Evolutionary conservation across 2,888 invertebrate genomes (phyloP).

Genomic region (Eristalinus sepulchralis): DNA sequence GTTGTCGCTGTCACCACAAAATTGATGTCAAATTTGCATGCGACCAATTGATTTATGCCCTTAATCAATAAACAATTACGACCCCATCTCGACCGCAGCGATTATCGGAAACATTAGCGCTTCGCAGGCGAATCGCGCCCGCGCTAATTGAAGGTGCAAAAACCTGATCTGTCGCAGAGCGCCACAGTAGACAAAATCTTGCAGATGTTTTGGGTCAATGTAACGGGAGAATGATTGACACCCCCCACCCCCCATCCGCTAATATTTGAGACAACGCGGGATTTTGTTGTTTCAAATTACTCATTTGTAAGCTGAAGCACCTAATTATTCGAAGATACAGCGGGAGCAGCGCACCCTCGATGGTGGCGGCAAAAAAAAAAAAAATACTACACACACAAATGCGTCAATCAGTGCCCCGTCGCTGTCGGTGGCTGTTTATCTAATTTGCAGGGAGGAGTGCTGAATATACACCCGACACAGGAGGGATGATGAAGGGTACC

Average conservation of each 20-base stretch:
- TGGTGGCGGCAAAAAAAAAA: not conserved
- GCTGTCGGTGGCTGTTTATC: not conserved
- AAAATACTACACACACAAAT: not conserved
- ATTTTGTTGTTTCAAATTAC: not conserved
- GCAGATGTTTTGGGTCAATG: not conserved
- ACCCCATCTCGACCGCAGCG: slow-evolving; percentile 2
- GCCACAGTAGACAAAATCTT: not conserved
- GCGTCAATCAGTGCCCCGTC: not conserved
- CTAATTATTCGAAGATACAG: not conserved
- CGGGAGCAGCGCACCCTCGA: not conserved
- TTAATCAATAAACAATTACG: slow-evolving; percentile 23
- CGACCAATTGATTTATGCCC: slow-evolving; percentile 7
- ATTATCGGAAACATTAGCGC: slow-evolving; percentile 15
- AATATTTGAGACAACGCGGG: not conserved
- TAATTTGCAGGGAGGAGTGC: not conserved
- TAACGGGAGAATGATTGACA: not conserved
- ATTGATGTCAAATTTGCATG: slow-evolving; percentile 6
- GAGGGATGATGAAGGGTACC: not conserved
- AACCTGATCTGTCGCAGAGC: not conserved
- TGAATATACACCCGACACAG: too few relatives aligned
- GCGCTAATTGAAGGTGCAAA: not conserved
- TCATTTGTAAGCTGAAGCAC: not conserved
- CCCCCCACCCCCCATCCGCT: not conserved
- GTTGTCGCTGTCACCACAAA: not conserved
- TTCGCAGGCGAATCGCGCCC: not conserved